A percentile compares a stretch with the other conserved stretches of the same genome.
These are phyloP conservation scores for Smutsia temminckii DNA, from an alignment of 2,797 vertebrate genomes.

Conservation along the genomic window DNA sequence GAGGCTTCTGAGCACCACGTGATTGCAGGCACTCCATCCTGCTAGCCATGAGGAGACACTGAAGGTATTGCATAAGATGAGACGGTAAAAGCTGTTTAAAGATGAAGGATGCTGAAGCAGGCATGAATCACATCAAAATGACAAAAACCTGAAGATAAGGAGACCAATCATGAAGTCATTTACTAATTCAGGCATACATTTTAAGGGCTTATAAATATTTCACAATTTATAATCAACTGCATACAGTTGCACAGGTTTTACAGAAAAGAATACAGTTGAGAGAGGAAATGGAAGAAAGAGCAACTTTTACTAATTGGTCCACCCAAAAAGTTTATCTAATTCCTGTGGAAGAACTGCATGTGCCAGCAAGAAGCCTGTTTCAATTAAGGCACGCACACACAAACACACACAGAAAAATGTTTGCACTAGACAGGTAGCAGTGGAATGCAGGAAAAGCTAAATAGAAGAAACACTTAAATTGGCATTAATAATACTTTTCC, in stretches of 20 bases:
- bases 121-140: neutral
- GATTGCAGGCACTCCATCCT: neutral
- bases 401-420: neutral
- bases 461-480: neutral
- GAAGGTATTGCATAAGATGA: neutral
- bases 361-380: neutral
- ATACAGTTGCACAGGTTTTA: neutral
- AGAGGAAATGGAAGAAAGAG: neutral
- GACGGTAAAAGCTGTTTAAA: neutral
- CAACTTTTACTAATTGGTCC: neutral
- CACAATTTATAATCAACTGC: neutral
- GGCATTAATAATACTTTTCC: neutral
- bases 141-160: neutral
- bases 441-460: neutral
- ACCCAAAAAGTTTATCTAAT: neutral
- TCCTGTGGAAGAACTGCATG: neutral
- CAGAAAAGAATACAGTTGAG: neutral
- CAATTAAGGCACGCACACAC: neutral
- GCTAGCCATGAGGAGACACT: neutral
- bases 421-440: neutral
- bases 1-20: neutral
- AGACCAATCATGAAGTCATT: neutral
- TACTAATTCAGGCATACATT: neutral
- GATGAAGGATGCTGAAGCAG: neutral
- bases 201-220: slow-evolving; percentile 40